Conservation (phyloP, 2,797 vertebrate genomes). For the Cuculus canorus region DNA sequence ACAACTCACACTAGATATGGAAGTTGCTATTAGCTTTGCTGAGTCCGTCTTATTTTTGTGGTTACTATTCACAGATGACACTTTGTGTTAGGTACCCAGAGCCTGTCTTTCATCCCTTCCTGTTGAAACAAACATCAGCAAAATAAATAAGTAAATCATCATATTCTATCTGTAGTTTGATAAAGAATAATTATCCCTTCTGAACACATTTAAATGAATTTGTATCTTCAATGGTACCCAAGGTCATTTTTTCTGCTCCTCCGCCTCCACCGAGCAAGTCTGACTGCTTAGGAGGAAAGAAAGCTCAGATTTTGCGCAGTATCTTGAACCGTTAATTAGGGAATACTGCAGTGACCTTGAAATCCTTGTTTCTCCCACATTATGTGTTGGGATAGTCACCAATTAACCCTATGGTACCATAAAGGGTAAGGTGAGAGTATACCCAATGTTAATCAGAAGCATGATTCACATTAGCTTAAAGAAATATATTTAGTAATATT, state of each 20-base stretch:
- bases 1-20: neutral
- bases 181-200: constrained; percentile 21
- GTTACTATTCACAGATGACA: neutral
- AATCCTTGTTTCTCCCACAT: constrained; percentile 16
- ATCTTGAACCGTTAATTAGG: constrained; percentile 75
- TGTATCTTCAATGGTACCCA: constrained; percentile 46
- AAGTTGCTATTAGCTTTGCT: neutral
- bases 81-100: neutral
- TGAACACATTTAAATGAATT: constrained; percentile 50
- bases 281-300: constrained; percentile 31
- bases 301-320: constrained; percentile 36
- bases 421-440: neutral
- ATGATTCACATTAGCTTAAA: neutral
- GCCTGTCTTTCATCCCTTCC: neutral
- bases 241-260: constrained; percentile 42
- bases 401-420: neutral
- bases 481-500: neutral
- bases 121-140: neutral
- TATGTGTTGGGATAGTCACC: neutral
- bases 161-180: neutral
- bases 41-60: neutral
- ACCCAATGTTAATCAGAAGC: neutral
- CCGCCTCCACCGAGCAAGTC: neutral
- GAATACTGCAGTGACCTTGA: constrained; percentile 41
- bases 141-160: neutral